Evolutionary conservation across 1,140 invertebrate genomes (phyloP).

Genomic region (Conus betulinus): DNA sequence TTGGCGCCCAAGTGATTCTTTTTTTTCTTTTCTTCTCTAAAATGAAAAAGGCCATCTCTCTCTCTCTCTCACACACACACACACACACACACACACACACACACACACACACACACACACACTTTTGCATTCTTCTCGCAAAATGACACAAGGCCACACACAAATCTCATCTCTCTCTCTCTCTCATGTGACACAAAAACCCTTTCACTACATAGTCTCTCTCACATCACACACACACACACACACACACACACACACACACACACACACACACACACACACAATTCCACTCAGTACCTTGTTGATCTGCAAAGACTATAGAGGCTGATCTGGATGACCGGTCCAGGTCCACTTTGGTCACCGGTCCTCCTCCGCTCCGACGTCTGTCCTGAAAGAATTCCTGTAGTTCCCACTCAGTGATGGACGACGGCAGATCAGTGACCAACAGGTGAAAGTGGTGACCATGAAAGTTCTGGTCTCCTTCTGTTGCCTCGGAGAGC

Average conservation of each 20-base stretch:
- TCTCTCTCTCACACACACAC: no score
- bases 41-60: no score
- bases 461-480: neutral
- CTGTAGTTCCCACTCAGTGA: slow-evolving; percentile 7
- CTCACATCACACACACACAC: no score
- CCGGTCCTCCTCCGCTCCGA: slow-evolving; percentile 51
- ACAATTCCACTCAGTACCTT: neutral
- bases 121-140: no score
- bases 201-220: no score
- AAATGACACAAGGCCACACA: no score
- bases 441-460: slow-evolving; percentile 18
- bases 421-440: neutral
- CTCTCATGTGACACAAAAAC: no score
- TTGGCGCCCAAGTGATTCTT: no score
- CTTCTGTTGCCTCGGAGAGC: neutral
- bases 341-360: slow-evolving; percentile 14
- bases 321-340: neutral
- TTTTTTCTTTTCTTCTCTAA: no score
- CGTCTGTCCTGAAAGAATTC: slow-evolving; percentile 52
- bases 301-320: slow-evolving; percentile 19
- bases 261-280: neutral
- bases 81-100: neutral
- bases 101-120: neutral
- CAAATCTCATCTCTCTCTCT: no score
- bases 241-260: neutral